phyloP scores from a whole-genome alignment of 2,888 invertebrate species.

The Drosophila monieri region DNA sequence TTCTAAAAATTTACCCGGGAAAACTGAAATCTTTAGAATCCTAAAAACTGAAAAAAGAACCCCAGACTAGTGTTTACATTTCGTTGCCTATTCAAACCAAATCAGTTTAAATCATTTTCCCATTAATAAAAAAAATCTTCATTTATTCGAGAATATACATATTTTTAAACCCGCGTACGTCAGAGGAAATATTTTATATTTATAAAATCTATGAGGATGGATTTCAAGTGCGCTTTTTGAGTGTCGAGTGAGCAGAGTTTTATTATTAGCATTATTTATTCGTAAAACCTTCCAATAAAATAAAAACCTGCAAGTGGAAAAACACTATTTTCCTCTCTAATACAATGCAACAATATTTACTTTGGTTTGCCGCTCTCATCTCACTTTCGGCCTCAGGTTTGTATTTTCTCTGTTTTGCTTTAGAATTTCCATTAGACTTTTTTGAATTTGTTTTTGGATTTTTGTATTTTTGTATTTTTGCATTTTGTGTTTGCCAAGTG shows the following conservation, averaged over 20 bases:
- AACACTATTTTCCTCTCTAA: constrained; percentile 13
- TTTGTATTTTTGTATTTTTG: constrained; percentile 11
- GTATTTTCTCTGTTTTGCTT: constrained; percentile 37
- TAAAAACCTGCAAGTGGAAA: constrained; percentile 15
- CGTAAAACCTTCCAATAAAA: constrained; percentile 16
- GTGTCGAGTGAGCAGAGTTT: constrained; percentile 56
- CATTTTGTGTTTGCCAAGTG: constrained; percentile 9
- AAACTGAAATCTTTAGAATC: constrained; percentile 24
- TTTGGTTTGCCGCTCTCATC: constrained; percentile 51
- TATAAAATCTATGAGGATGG: constrained; percentile 39
- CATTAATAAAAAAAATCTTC: background rate
- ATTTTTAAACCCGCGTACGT: constrained; percentile 10
- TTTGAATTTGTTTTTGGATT: constrained; percentile 23
- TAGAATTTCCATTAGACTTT: background rate
- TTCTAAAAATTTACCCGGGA: constrained; percentile 50
- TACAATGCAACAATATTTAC: constrained; percentile 63
- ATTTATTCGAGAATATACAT: constrained; percentile 47
- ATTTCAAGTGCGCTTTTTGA: constrained; percentile 47
- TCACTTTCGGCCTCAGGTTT: constrained; percentile 63
- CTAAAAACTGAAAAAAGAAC: constrained; percentile 12
- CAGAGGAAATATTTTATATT: background rate
- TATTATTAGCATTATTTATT: constrained; percentile 19
- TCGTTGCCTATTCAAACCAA: constrained; percentile 10
- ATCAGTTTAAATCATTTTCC: background rate
- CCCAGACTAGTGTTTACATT: constrained; percentile 32